Evolutionary conservation across 2,797 vertebrate genomes (phyloP), one percentile per base, ranked within the genome.

Genomic region (Aselliscus stoliczkanus): DNA sequence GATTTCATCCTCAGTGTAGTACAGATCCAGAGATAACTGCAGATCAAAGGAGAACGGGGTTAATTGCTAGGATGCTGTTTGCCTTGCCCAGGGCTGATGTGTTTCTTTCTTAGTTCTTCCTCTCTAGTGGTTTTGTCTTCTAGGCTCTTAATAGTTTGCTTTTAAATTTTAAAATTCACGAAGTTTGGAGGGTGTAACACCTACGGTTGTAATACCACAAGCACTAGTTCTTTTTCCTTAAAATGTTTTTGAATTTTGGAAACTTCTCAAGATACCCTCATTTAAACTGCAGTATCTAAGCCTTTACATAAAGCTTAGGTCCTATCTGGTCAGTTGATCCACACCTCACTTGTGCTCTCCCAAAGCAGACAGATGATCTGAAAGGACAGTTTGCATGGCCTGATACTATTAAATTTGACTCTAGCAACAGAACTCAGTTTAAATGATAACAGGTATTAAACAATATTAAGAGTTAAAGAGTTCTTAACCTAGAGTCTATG

Each of bases 1-100:
- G 97, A 99, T 99, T 98, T 99, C 99, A 95, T 99, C 99, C 97
- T 99, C 99, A 0, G 99, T 99, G 98, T 99, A 99, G 98, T 99
- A 99, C 85, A 99, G 99, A 96, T 99, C 99, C 97, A 99, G 98
- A 67, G 99, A 99, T 93, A 99, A 97, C 99, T 99, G 98, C 54
- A 98, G 80, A 97, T 85, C 39, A 96, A 97, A 90, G 67, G 34
- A 98, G 90, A 58, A 95, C 69, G 39, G 54, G 18, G 82, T 98
- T 96, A 97, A 58, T 58, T 20, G 25, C 76, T 29, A n/a, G 95
- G 23, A 37, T 72, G 34, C 18, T n/a, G 10, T 47, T 56, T 75
- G n/a, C 10, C 31, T 67, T 72, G 79, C 54, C 39, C 8, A 56
- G 47, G 50, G 52, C 29, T 89, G 70, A 96, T 44, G 13, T 52